These are phyloP conservation scores for Rugalucina vietnamica DNA, from an alignment of 2,888 invertebrate species.

Conservation along the genomic window DNA sequence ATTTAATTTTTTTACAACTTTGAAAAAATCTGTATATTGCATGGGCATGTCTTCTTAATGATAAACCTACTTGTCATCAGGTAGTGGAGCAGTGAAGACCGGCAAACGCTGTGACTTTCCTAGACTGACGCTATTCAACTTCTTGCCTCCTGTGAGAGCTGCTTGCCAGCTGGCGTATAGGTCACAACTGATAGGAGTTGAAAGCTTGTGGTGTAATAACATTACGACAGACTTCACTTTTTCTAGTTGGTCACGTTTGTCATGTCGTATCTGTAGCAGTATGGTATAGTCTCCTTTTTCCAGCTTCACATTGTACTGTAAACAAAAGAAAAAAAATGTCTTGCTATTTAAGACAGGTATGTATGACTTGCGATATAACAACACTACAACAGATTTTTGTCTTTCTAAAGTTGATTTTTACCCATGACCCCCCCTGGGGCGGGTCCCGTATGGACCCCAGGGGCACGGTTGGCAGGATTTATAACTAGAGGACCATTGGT, in stretches of 20 bases:
- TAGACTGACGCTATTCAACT: slow-evolving; percentile 87
- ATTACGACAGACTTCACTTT: slow-evolving; percentile 91
- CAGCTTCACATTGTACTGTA: slow-evolving; percentile 92
- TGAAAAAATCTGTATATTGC: no score
- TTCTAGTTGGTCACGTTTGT: slow-evolving; percentile 93
- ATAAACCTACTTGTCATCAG: slow-evolving; percentile 92
- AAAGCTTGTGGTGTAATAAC: slow-evolving; percentile 90
- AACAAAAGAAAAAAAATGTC: not conserved
- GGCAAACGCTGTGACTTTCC: slow-evolving; percentile 88
- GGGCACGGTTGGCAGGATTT: no score
- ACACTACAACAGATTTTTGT: no score
- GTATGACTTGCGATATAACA: no score
- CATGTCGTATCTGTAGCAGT: slow-evolving; percentile 94
- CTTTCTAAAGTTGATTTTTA: no score
- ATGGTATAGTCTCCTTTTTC: slow-evolving; percentile 98
- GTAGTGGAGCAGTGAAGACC: slow-evolving; percentile 91
- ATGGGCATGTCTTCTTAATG: no score
- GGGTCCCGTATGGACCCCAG: no score
- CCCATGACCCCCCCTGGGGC: no score
- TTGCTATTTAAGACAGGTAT: not conserved
- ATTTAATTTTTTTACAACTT: no score
- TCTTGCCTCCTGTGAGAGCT: slow-evolving; percentile 90
- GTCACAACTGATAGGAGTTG: slow-evolving; percentile 90
- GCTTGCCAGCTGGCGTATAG: slow-evolving; percentile 89
- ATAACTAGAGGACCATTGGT: no score